Conservation (phyloP, 2,888 invertebrate species). For the Zaprionus bogoriensis region DNA sequence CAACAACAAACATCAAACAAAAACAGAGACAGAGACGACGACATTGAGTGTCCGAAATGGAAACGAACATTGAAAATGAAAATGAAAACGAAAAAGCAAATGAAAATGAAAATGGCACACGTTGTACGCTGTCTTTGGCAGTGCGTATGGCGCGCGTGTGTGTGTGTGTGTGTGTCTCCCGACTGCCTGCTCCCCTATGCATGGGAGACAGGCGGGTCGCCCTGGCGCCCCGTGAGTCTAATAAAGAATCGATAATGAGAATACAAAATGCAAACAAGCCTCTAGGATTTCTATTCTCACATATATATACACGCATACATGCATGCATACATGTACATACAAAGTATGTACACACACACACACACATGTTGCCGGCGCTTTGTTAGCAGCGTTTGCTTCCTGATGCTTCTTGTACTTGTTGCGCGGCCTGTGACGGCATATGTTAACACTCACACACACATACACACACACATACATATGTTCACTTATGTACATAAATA, state of each 20-base stretch:
- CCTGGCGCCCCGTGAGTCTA: slow-evolving; percentile 9
- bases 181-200: background rate
- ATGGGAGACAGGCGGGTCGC: slow-evolving; percentile 7
- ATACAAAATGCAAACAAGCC: slow-evolving; percentile 19
- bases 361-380: slow-evolving; percentile 7
- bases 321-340: no score
- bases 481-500: slow-evolving; percentile 15
- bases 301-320: background rate
- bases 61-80: slow-evolving; percentile 59
- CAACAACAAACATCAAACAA: slow-evolving; percentile 12
- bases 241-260: slow-evolving; percentile 48
- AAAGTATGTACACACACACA: background rate
- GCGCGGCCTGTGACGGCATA: slow-evolving; percentile 31
- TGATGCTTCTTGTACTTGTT: slow-evolving; percentile 43
- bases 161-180: slow-evolving; percentile 4
- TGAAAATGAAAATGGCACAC: slow-evolving; percentile 38
- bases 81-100: slow-evolving; percentile 43
- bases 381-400: slow-evolving; percentile 25
- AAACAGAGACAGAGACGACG: slow-evolving; percentile 8
- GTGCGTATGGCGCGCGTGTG: no score
- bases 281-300: background rate
- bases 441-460: slow-evolving; percentile 8
- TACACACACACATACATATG: background rate
- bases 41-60: slow-evolving; percentile 59
- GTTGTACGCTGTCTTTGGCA: background rate